phyloP scores from a whole-genome alignment of 2,797 vertebrate species.

The Leuciscus waleckii region DNA sequence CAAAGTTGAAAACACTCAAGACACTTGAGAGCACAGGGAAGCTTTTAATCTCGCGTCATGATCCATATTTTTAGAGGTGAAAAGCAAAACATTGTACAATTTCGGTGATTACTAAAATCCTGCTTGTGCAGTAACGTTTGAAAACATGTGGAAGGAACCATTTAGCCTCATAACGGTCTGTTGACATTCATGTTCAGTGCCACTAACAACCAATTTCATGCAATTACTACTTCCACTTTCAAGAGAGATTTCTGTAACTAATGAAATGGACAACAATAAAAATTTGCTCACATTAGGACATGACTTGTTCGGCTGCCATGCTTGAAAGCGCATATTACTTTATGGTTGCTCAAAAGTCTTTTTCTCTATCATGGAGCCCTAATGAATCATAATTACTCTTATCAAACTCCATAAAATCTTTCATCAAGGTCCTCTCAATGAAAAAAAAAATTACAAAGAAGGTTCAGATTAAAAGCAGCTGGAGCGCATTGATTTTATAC shows the following conservation, averaged over 20 bases:
- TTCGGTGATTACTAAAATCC: not conserved
- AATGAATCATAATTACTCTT: constrained; percentile 50
- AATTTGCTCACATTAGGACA: constrained; percentile 13
- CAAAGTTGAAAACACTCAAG: constrained; percentile 7
- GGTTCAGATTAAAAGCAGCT: constrained; percentile 39
- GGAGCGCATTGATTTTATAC: constrained; percentile 39
- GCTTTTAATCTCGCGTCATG: not conserved
- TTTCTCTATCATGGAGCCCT: constrained; percentile 10
- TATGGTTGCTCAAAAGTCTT: constrained; percentile 14
- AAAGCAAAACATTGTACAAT: not conserved
- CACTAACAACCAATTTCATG: constrained; percentile 11
- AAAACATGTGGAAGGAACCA: not conserved
- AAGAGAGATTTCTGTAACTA: constrained; percentile 20
- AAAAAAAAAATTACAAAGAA: constrained; percentile 28
- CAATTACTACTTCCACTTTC: constrained; percentile 12
- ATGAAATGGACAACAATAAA: constrained; percentile 30
- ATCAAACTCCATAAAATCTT: constrained; percentile 51
- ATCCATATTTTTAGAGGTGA: not conserved
- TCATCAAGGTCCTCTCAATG: constrained; percentile 32
- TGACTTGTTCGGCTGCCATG: not conserved
- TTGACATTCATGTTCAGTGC: constrained; percentile 28
- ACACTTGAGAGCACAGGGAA: not conserved
- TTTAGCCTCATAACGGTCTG: not conserved
- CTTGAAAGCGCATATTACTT: constrained; percentile 11
- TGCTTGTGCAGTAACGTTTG: not conserved